phyloP scores from a whole-genome alignment of 2,113 vertebrate genomes.

The Andinoacara biseriatus region DNA sequence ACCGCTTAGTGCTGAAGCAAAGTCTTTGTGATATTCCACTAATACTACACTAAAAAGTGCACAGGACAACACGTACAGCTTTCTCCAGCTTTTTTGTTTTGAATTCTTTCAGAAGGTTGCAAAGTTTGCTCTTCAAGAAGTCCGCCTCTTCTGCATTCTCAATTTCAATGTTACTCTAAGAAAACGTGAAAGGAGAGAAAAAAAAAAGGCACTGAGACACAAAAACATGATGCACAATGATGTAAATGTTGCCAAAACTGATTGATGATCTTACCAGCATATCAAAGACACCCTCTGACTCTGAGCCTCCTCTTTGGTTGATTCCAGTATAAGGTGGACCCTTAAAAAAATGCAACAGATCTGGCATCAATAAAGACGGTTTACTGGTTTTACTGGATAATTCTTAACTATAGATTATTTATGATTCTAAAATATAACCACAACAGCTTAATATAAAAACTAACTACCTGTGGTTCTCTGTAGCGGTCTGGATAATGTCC shows the following conservation, averaged over 20 bases:
- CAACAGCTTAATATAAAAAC: neutral
- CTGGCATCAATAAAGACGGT: neutral
- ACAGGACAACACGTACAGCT: constrained; percentile 8
- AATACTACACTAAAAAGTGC: neutral
- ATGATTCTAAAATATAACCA: neutral
- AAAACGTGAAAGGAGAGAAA: neutral
- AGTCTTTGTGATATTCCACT: neutral
- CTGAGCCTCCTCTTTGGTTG: constrained; percentile 27
- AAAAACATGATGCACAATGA: neutral
- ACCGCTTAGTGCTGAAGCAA: neutral
- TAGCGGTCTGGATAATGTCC: constrained; percentile 27
- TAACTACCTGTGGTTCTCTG: constrained; percentile 45
- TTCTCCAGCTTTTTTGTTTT: constrained; percentile 69
- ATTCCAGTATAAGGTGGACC: constrained; percentile 13
- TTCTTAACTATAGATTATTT: neutral
- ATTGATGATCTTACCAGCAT: constrained; percentile 67
- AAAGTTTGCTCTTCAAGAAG: constrained; percentile 79
- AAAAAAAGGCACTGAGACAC: neutral
- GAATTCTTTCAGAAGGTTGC: constrained; percentile 76
- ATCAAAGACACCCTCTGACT: constrained; percentile 66
- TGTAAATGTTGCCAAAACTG: neutral
- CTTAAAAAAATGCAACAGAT: constrained; percentile 34
- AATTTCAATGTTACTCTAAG: constrained; percentile 78
- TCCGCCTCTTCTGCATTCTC: constrained; percentile 78
- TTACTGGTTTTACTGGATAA: neutral